Evolutionary conservation across 2,888 invertebrate species (phyloP).

Genomic region (Halictus ligatus): DNA sequence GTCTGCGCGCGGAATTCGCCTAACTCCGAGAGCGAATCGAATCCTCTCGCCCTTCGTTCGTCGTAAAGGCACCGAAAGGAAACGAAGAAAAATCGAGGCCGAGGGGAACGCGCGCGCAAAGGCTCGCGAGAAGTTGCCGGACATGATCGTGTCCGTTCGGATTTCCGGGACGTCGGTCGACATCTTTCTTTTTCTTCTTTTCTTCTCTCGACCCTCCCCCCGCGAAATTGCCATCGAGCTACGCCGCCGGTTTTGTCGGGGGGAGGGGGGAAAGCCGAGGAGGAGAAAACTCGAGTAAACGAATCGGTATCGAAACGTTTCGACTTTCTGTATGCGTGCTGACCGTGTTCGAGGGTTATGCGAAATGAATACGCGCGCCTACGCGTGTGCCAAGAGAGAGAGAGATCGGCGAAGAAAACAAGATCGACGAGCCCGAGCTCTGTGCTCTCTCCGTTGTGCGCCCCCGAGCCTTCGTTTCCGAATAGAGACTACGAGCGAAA

Average conservation of each 20-base stretch:
- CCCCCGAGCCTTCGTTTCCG: constrained; percentile 46
- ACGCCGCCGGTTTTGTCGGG: background rate
- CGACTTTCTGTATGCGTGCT: background rate
- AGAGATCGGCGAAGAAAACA: background rate
- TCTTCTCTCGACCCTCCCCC: background rate
- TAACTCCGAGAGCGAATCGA: background rate
- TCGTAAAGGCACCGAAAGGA: background rate
- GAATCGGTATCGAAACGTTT: background rate
- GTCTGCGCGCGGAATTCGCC: background rate
- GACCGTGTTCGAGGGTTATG: background rate
- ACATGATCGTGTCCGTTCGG: constrained; percentile 5
- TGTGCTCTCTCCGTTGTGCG: no score
- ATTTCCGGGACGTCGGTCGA: constrained; percentile 37
- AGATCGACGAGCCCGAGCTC: constrained; percentile 29
- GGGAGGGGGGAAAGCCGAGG: background rate
- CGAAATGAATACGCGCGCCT: background rate
- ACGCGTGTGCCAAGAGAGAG: background rate
- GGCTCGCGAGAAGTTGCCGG: background rate
- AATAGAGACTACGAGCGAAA: constrained; percentile 14
- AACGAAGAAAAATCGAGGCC: background rate
- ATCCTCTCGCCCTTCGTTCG: background rate
- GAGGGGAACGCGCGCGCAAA: background rate
- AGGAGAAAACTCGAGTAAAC: background rate
- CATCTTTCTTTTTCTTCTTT: background rate
- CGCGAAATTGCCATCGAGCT: background rate